These are phyloP conservation scores for Archaeoteleia sp. DNA, from an alignment of 2,888 invertebrate species.

Conservation along the genomic window DNA sequence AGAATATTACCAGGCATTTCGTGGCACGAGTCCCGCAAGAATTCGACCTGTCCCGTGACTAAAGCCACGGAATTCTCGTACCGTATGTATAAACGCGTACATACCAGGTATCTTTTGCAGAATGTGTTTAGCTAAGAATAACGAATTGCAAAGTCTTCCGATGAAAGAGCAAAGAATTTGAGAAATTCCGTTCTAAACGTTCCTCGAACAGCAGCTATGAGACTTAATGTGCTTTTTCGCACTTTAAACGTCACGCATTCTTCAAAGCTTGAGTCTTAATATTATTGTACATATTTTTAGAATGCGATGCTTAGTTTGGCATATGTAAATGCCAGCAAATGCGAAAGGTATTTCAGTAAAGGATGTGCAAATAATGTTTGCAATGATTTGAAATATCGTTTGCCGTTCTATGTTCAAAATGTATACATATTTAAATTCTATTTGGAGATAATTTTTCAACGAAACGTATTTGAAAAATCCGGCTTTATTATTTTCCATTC, in stretches of 20 bases:
- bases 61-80: slow-evolving; percentile 60
- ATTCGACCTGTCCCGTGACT: slow-evolving; percentile 53
- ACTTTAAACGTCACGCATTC: not conserved
- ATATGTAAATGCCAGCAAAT: too few relatives aligned
- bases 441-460: too few relatives aligned
- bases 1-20: slow-evolving; percentile 56
- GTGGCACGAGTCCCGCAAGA: slow-evolving; percentile 55
- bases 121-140: slow-evolving; percentile 38
- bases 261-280: not conserved
- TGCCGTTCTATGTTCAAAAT: too few relatives aligned
- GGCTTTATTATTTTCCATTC: not conserved
- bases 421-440: too few relatives aligned
- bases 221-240: slow-evolving; percentile 25
- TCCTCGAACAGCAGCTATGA: slow-evolving; percentile 9
- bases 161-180: slow-evolving; percentile 33
- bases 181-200: slow-evolving; percentile 34
- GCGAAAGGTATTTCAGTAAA: too few relatives aligned
- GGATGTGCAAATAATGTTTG: too few relatives aligned
- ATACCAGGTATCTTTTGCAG: slow-evolving; percentile 16
- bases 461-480: too few relatives aligned
- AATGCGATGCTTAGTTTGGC: too few relatives aligned
- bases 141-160: slow-evolving; percentile 23
- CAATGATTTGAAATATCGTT: too few relatives aligned
- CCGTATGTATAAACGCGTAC: slow-evolving; percentile 27
- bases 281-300: not conserved